Conservation (phyloP, 64 coral and sea anemone genomes). For the Stylophora pistillata region DNA sequence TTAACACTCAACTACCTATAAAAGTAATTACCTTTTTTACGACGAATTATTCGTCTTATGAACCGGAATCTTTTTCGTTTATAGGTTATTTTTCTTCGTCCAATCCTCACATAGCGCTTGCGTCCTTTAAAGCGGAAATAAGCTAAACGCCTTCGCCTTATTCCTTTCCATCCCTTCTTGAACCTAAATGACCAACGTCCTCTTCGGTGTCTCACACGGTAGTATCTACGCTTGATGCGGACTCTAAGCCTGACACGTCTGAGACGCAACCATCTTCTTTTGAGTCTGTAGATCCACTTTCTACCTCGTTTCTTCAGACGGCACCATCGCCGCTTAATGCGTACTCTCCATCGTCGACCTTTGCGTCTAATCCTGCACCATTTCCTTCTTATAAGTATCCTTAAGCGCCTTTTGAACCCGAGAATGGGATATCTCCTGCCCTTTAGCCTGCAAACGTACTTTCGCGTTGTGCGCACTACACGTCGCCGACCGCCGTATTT, state of each 20-base stretch:
- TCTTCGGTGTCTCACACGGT: background rate
- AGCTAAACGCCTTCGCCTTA: background rate
- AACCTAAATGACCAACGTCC: background rate
- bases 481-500: background rate
- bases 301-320: background rate
- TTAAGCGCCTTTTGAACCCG: background rate
- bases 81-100: background rate
- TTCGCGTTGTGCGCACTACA: background rate
- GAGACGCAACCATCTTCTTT: background rate
- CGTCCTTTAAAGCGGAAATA: slow-evolving; percentile 2
- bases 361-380: background rate
- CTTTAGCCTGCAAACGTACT: background rate
- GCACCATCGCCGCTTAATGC: background rate
- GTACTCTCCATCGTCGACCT: background rate
- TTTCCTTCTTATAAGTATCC: background rate
- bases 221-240: background rate
- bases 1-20: background rate
- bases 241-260: background rate
- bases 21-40: background rate
- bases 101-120: background rate
- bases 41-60: background rate
- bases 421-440: background rate
- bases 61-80: background rate
- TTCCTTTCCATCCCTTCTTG: background rate
- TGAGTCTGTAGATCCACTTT: background rate